These are phyloP conservation scores for Oreochromis mossambicus DNA, from an alignment of 2,797 vertebrate species.

Conservation along the genomic window DNA sequence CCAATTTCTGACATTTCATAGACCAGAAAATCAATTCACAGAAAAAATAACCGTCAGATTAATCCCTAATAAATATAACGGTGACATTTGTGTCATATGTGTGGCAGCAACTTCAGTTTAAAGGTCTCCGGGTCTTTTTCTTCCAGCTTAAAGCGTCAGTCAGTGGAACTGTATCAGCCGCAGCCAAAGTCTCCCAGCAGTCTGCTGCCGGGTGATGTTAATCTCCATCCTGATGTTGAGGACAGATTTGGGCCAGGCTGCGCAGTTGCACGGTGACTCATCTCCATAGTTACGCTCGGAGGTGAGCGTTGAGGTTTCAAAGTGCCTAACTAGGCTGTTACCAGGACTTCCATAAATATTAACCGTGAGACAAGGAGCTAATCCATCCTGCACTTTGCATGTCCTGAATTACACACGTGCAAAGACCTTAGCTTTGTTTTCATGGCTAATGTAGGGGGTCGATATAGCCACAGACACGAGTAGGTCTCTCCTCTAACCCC, in stretches of 20 bases:
- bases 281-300: constrained; percentile 11
- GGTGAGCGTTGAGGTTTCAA: constrained; percentile 16
- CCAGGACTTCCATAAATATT: constrained; percentile 32
- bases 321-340: constrained; percentile 11
- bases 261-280: constrained; percentile 1
- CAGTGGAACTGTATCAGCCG: neutral
- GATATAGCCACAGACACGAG: constrained; percentile 20
- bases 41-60: neutral
- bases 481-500: constrained; percentile 37
- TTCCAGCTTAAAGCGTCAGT: neutral
- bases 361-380: constrained; percentile 7
- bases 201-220: constrained; percentile 2
- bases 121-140: neutral
- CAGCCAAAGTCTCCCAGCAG: neutral
- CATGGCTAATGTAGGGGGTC: constrained; percentile 30
- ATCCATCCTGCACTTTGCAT: constrained; percentile 13
- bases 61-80: neutral
- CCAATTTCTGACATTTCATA: neutral
- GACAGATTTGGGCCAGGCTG: constrained; percentile 17
- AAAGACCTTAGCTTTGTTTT: constrained; percentile 11
- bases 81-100: neutral
- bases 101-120: neutral
- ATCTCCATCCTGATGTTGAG: constrained; percentile 23
- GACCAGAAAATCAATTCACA: neutral
- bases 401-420: neutral